phyloP scores from a whole-genome alignment of 2,888 invertebrate species.

The Apamea epomidion region DNA sequence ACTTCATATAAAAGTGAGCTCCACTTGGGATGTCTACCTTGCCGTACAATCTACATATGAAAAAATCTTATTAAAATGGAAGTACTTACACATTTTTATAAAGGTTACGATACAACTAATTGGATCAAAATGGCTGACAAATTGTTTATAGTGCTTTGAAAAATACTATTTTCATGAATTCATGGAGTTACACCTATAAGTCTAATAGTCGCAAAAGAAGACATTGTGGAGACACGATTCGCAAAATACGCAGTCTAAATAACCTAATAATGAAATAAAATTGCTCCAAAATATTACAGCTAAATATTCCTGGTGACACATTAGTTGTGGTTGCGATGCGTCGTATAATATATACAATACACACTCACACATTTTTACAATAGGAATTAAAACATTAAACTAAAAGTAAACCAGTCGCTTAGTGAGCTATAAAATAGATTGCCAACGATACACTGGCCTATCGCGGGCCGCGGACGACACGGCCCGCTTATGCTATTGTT shows the following conservation, averaged over 20 bases:
- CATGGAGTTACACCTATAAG: slow-evolving; percentile 80
- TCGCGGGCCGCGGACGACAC: slow-evolving; percentile 70
- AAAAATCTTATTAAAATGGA: slow-evolving; percentile 89
- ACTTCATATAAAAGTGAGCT: slow-evolving; percentile 80
- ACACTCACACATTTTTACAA: slow-evolving; percentile 89
- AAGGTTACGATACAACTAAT: slow-evolving; percentile 84
- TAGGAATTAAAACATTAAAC: slow-evolving; percentile 87
- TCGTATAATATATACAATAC: slow-evolving; percentile 87
- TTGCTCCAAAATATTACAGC: slow-evolving; percentile 76
- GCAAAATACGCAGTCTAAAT: slow-evolving; percentile 73
- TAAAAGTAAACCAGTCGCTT: slow-evolving; percentile 90
- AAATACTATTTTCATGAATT: slow-evolving; percentile 83
- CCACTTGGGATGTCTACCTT: slow-evolving; percentile 83
- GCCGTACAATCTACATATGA: slow-evolving; percentile 86
- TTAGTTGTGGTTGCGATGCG: slow-evolving; percentile 78
- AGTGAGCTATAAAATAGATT: slow-evolving; percentile 88
- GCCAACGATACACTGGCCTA: slow-evolving; percentile 90
- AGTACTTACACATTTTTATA: slow-evolving; percentile 87
- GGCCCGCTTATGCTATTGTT: slow-evolving; percentile 74
- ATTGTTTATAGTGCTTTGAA: slow-evolving; percentile 83
- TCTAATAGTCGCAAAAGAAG: slow-evolving; percentile 86
- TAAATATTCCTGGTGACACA: slow-evolving; percentile 77
- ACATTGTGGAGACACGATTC: slow-evolving; percentile 81
- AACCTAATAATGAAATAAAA: slow-evolving; percentile 72
- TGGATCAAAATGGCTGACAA: slow-evolving; percentile 89